phyloP scores from a whole-genome alignment of 2,113 vertebrate species.

The Furnarius figulus region DNA sequence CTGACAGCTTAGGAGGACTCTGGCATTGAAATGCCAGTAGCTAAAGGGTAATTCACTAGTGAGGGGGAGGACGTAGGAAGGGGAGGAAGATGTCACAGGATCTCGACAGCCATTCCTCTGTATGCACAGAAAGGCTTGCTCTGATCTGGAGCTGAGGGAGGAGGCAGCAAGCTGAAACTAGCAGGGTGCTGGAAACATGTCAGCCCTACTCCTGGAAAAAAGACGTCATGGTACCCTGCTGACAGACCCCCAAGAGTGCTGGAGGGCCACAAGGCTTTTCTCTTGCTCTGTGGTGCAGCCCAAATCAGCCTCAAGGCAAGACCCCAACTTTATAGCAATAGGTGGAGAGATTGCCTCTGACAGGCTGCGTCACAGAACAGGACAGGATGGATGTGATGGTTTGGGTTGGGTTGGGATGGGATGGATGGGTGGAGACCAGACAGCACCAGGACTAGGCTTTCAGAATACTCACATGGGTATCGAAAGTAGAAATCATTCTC shows the following conservation, averaged over 20 bases:
- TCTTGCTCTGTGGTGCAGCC: not conserved
- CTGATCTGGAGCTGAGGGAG: not conserved
- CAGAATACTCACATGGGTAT: slow-evolving; percentile 92
- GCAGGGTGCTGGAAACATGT: not conserved
- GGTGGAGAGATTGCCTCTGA: fast-evolving
- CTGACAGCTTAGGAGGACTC: not conserved
- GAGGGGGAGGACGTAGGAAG: slow-evolving; percentile 47
- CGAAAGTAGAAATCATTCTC: slow-evolving; percentile 97
- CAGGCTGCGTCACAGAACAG: not conserved
- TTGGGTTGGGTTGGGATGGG: not conserved
- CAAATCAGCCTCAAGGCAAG: not conserved
- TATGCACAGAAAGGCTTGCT: slow-evolving; percentile 12
- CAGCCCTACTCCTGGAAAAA: slow-evolving; percentile 40
- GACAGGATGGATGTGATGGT: not conserved
- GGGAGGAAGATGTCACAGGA: slow-evolving; percentile 59
- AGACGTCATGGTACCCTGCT: not conserved
- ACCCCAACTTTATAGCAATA: fast-evolving
- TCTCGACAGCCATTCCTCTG: slow-evolving; percentile 11
- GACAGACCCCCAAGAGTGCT: not conserved
- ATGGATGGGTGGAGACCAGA: not conserved
- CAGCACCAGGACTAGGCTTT: not conserved
- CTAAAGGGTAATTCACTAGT: slow-evolving; percentile 24
- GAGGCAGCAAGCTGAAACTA: not conserved
- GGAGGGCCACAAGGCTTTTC: not conserved
- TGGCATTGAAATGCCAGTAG: not conserved